These are phyloP conservation scores for Loris lydekkerianus DNA, from an alignment of 2,797 vertebrate species.

Conservation along the genomic window DNA sequence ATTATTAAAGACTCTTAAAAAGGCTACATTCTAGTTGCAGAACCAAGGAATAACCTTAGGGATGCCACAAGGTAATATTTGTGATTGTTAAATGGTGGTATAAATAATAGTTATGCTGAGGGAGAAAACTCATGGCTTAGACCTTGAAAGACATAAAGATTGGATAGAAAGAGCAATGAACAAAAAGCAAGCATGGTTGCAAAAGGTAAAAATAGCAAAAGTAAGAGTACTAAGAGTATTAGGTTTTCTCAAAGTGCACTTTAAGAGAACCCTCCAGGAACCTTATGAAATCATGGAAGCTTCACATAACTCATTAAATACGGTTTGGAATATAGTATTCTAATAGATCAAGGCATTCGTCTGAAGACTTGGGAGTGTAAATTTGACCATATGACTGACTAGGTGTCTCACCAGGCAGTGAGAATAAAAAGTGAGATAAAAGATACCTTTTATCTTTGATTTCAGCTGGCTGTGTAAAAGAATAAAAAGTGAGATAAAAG, in stretches of 20 bases:
- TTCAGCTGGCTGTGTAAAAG: too few relatives aligned
- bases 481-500: too few relatives aligned
- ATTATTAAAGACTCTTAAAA: slow-evolving; percentile 25
- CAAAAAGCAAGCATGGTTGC: slow-evolving; percentile 12
- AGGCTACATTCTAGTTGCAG: neutral
- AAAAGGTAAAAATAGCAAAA: neutral
- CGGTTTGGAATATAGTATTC: neutral
- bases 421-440: too few relatives aligned
- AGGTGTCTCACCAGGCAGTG: neutral
- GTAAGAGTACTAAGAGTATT: neutral
- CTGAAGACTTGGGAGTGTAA: neutral
- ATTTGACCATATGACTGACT: slow-evolving; percentile 53
- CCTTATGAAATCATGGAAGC: neutral
- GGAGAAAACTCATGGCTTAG: slow-evolving; percentile 15
- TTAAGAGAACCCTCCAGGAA: slow-evolving; percentile 37
- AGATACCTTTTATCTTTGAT: neutral
- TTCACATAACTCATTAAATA: slow-evolving; percentile 32
- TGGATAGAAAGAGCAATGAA: slow-evolving; percentile 16
- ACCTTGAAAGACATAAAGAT: slow-evolving; percentile 44
- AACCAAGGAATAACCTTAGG: slow-evolving; percentile 34
- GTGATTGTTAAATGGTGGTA: neutral
- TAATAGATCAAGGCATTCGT: neutral
- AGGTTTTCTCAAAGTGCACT: slow-evolving; percentile 20
- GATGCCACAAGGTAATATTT: slow-evolving; percentile 8
- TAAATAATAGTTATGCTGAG: slow-evolving; percentile 5